Conservation (phyloP, 2,888 invertebrate genomes). For the Caenorhabditis sp. region DNA sequence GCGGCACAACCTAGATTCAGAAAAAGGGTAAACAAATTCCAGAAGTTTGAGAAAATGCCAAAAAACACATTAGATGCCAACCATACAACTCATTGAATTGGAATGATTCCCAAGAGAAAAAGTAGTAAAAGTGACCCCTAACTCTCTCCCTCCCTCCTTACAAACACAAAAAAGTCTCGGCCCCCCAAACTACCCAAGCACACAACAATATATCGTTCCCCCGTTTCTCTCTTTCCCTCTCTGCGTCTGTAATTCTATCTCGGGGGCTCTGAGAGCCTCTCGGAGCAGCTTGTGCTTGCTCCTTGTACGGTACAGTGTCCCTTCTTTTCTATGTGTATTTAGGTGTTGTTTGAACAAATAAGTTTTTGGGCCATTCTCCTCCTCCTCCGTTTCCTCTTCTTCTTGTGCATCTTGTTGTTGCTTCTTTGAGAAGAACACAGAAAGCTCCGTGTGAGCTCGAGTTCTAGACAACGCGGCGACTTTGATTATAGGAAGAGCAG, state of each 20-base stretch:
- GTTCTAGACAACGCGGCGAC: slow-evolving; percentile 27
- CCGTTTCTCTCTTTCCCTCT: slow-evolving; percentile 27
- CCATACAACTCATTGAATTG: slow-evolving; percentile 31
- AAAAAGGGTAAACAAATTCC: neutral
- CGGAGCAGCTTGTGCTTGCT: slow-evolving; percentile 46
- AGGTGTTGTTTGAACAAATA: slow-evolving; percentile 58
- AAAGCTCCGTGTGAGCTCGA: slow-evolving; percentile 13
- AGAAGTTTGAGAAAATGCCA: slow-evolving; percentile 8
- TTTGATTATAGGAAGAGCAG: neutral
- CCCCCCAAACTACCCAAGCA: slow-evolving; percentile 34
- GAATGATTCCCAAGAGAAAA: slow-evolving; percentile 32
- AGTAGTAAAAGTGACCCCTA: slow-evolving; percentile 44
- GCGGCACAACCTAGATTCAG: neutral
- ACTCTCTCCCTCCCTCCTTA: slow-evolving; percentile 3
- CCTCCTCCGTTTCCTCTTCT: slow-evolving; percentile 15
- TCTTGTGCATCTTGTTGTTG: slow-evolving; percentile 33
- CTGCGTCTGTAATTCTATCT: slow-evolving; percentile 44
- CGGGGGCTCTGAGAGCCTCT: slow-evolving; percentile 23
- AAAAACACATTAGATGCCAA: slow-evolving; percentile 44
- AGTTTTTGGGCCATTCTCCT: slow-evolving; percentile 40
- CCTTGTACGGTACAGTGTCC: slow-evolving; percentile 43
- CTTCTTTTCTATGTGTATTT: slow-evolving; percentile 32
- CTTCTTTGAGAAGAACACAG: slow-evolving; percentile 11
- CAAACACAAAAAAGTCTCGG: slow-evolving; percentile 40
- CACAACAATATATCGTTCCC: slow-evolving; percentile 40